Percentiles rank a stretch among this genome's conserved stretches.
phyloP scores from a whole-genome alignment of 2,113 vertebrate species.

The Gymnobelideus leadbeateri region DNA sequence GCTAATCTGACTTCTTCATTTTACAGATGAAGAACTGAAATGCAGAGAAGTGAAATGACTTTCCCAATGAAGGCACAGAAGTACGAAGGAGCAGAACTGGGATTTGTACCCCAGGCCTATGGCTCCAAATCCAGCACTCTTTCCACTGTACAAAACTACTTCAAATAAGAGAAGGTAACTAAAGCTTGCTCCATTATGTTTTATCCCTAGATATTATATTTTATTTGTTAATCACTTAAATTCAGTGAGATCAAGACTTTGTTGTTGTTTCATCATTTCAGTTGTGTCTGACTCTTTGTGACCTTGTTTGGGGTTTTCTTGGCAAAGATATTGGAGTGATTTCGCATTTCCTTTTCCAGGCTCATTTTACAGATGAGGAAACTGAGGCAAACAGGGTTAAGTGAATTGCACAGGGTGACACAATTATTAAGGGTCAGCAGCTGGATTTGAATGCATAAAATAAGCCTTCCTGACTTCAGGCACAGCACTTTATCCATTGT shows the following conservation, averaged over 20 bases:
- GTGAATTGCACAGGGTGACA: neutral
- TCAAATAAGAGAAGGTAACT: neutral
- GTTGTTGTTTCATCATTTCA: neutral
- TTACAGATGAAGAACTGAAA: neutral
- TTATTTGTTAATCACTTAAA: neutral
- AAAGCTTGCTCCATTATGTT: neutral
- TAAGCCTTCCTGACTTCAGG: neutral
- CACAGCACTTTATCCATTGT: neutral
- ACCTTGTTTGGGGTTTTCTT: neutral
- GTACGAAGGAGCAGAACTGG: neutral
- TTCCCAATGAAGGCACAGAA: neutral
- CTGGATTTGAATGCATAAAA: neutral
- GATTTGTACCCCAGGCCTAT: neutral
- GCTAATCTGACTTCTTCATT: neutral
- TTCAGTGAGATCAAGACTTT: neutral
- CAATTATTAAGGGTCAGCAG: neutral
- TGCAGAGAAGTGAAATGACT: neutral
- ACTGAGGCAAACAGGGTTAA: neutral
- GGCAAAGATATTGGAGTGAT: neutral
- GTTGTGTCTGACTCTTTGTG: neutral
- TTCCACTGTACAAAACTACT: no score
- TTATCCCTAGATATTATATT: neutral
- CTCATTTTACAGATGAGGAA: neutral
- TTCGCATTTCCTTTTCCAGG: neutral
- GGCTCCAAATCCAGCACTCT: neutral